Conservation (phyloP, 2,888 invertebrate genomes). For the Leptopilina drosophilae region DNA sequence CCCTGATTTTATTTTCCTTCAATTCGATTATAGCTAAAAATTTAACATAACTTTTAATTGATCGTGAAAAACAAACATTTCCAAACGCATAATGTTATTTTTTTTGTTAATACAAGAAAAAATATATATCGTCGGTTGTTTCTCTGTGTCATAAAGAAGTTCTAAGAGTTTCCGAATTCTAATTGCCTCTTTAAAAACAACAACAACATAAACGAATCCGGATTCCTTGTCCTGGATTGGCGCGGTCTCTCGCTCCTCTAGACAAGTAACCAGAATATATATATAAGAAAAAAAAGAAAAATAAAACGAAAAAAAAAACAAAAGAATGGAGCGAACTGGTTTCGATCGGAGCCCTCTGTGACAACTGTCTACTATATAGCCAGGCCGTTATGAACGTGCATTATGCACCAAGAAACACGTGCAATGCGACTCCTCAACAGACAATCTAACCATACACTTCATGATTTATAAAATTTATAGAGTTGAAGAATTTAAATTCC, state of each 20-base stretch:
- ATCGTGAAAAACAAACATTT: slow-evolving; percentile 1
- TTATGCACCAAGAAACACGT: slow-evolving; percentile 41
- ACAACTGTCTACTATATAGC: slow-evolving; percentile 48
- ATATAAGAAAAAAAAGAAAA: slow-evolving; percentile 24
- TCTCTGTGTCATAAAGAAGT: slow-evolving; percentile 12
- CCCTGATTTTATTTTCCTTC: too few species aligned
- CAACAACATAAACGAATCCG: slow-evolving; percentile 41
- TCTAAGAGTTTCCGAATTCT: slow-evolving; percentile 52
- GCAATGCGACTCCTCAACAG: slow-evolving; percentile 1
- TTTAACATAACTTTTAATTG: not conserved
- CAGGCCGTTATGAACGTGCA: slow-evolving; percentile 43
- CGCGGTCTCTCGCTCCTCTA: slow-evolving; percentile 46
- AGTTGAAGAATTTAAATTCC: slow-evolving; percentile 17
- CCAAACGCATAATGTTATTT: not conserved
- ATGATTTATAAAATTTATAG: slow-evolving; percentile 33
- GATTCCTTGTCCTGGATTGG: slow-evolving; percentile 51
- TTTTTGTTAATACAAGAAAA: not conserved
- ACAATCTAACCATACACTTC: slow-evolving; percentile 20
- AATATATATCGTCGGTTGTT: not conserved
- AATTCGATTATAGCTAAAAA: too few species aligned
- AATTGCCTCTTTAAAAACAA: slow-evolving; percentile 53
- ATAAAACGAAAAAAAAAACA: slow-evolving; percentile 51
- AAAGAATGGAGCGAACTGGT: slow-evolving; percentile 57
- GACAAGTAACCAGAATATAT: slow-evolving; percentile 49
- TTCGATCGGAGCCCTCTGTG: slow-evolving; percentile 51